phyloP scores from a whole-genome alignment of 1,140 invertebrate species.

The Vanessa tameamea region DNA sequence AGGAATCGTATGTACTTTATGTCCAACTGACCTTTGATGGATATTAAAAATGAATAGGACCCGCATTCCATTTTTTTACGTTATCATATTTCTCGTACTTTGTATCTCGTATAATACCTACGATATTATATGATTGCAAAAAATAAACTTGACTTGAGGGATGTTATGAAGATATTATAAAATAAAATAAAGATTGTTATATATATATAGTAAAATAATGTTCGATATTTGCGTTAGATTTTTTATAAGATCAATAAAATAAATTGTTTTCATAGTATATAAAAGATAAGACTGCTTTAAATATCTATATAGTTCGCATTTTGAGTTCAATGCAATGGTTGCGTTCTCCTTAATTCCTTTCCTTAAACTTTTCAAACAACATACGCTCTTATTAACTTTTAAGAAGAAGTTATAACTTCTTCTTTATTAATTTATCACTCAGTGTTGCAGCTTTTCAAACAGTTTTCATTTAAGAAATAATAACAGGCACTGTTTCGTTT shows the following conservation, averaged over 20 bases:
- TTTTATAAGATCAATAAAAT: too few relatives aligned
- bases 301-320: too few relatives aligned
- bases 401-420: background rate
- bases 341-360: background rate
- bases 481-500: background rate
- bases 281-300: too few relatives aligned
- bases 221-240: too few relatives aligned
- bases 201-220: too few relatives aligned
- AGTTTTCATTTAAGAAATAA: background rate
- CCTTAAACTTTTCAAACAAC: background rate
- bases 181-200: too few relatives aligned
- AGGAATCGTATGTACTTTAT: slow-evolving; percentile 17
- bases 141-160: too few relatives aligned
- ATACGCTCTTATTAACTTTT: background rate
- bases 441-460: background rate
- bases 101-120: background rate
- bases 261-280: too few relatives aligned
- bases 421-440: background rate
- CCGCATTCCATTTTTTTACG: background rate
- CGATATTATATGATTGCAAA: background rate
- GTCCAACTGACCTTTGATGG: slow-evolving; percentile 15
- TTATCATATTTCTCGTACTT: background rate
- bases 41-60: slow-evolving; percentile 21
- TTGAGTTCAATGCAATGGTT: background rate
- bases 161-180: too few relatives aligned